Conservation (phyloP, 2,113 vertebrate genomes). For the Nettapus auritus region DNA sequence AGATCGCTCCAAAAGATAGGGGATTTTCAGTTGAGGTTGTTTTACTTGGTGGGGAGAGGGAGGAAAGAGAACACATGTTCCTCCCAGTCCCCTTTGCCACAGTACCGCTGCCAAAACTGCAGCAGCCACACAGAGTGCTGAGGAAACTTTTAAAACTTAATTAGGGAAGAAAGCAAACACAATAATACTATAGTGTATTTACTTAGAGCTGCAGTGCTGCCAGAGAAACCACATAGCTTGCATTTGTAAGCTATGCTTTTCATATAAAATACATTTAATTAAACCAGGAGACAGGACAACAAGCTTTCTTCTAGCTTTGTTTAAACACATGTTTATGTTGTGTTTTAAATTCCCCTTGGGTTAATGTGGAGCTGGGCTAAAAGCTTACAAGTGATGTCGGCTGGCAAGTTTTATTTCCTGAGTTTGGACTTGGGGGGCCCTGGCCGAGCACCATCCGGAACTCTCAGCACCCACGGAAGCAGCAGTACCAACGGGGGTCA, state of each 20-base stretch:
- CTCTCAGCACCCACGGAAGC: fast-evolving
- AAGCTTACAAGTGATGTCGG: slow-evolving; percentile 51
- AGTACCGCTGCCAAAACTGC: slow-evolving; percentile 72
- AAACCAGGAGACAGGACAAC: slow-evolving; percentile 72
- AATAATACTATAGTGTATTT: slow-evolving; percentile 78
- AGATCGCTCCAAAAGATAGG: not conserved
- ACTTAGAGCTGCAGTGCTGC: slow-evolving; percentile 67
- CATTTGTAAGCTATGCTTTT: slow-evolving; percentile 74
- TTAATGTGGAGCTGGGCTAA: slow-evolving; percentile 57
- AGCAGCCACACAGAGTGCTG: slow-evolving; percentile 79
- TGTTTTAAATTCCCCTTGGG: slow-evolving; percentile 68
- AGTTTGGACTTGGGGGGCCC: slow-evolving; percentile 2
- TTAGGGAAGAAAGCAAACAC: slow-evolving; percentile 80
- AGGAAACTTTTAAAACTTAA: slow-evolving; percentile 81
- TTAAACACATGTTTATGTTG: slow-evolving; percentile 73
- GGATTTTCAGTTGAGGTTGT: not conserved
- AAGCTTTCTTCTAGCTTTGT: slow-evolving; percentile 74
- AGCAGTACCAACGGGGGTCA: not conserved
- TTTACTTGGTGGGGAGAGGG: not conserved
- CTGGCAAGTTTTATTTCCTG: not conserved
- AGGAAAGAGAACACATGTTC: not conserved
- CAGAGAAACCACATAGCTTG: slow-evolving; percentile 77
- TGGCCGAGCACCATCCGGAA: not conserved
- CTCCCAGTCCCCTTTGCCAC: slow-evolving; percentile 46
- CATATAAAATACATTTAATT: slow-evolving; percentile 78